These are phyloP conservation scores for Drymonia ruficornis DNA, from an alignment of 2,888 invertebrate genomes.

Conservation along the genomic window DNA sequence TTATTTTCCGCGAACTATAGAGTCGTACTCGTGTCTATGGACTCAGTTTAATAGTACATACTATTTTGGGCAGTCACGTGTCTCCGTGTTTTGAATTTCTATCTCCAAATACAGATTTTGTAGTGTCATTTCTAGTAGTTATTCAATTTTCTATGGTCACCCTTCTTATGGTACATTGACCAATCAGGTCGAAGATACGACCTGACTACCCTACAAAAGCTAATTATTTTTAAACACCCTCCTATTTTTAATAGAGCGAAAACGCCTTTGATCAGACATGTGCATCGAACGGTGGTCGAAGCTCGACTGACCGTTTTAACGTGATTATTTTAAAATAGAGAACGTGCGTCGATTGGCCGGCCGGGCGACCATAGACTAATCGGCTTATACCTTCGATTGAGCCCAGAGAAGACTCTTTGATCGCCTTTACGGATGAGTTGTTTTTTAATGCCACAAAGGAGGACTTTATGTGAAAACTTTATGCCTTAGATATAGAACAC, in stretches of 20 bases:
- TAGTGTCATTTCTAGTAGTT: too few species aligned
- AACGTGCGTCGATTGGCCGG: constrained; percentile 68
- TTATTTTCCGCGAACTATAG: too few species aligned
- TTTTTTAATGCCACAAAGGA: constrained; percentile 63
- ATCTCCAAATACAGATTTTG: too few species aligned
- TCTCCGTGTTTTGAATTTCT: too few species aligned
- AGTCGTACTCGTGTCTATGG: too few species aligned
- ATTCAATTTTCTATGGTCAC: too few species aligned
- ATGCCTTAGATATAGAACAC: neutral
- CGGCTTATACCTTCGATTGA: constrained; percentile 63
- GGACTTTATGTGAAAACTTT: constrained; percentile 5
- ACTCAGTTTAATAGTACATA: too few species aligned
- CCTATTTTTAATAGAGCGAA: constrained; percentile 52
- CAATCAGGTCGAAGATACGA: constrained; percentile 33
- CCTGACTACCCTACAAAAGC: constrained; percentile 16
- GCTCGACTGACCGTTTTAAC: constrained; percentile 46
- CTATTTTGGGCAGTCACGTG: too few species aligned
- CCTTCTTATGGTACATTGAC: neutral
- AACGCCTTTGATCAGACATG: constrained; percentile 42
- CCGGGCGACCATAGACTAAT: constrained; percentile 65
- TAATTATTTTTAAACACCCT: constrained; percentile 14
- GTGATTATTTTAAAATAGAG: constrained; percentile 66
- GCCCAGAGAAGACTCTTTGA: constrained; percentile 66
- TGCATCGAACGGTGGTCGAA: constrained; percentile 34
- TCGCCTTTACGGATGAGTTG: constrained; percentile 54